Percentiles rank a stretch among this genome's conserved stretches.
Evolutionary conservation across 2,113 vertebrate species (phyloP).

Genomic region (Leucoraja erinaceus): DNA sequence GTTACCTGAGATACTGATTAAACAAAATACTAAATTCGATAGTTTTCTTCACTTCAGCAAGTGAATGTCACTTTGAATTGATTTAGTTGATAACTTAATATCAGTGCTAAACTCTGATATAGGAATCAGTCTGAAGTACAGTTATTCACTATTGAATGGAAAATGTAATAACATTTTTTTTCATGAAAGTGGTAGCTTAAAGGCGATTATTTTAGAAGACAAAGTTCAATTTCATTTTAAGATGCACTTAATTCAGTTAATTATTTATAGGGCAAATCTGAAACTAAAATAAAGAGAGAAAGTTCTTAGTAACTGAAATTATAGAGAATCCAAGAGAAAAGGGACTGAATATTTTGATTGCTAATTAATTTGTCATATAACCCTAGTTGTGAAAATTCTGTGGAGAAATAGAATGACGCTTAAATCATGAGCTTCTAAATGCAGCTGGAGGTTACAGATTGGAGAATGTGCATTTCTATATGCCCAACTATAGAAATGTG

Average conservation of each 20-base stretch:
- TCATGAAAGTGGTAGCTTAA: neutral
- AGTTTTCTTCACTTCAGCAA: neutral
- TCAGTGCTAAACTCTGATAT: neutral
- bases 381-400: neutral
- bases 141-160: neutral
- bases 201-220: neutral
- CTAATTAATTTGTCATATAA: neutral
- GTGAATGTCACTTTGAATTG: neutral
- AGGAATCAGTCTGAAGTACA: too few species aligned
- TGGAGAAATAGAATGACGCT: neutral
- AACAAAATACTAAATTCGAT: too few species aligned
- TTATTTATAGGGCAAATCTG: neutral
- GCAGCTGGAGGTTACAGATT: neutral
- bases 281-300: neutral
- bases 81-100: neutral
- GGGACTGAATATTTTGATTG: neutral
- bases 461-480: too few species aligned
- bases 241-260: neutral
- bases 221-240: neutral
- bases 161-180: neutral
- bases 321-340: neutral
- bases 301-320: neutral
- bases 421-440: conserved; percentile 4
- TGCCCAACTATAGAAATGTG: neutral
- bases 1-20: too few species aligned